Evolutionary conservation across 2,888 invertebrate genomes (phyloP).

Genomic region (Neelides folsomi): DNA sequence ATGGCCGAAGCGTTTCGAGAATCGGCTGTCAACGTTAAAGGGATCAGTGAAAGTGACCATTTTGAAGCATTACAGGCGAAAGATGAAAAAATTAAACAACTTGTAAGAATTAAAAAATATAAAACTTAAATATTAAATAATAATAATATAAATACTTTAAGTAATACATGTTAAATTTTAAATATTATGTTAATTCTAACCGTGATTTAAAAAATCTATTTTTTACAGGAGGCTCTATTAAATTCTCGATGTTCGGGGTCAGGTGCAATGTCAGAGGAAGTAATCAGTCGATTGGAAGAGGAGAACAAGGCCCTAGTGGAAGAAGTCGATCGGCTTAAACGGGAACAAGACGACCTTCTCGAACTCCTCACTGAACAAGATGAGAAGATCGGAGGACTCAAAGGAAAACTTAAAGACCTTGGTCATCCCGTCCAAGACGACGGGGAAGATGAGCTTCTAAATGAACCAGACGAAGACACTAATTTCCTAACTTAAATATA

Average conservation of each 20-base stretch:
- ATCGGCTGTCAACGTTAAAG: slow-evolving; percentile 13
- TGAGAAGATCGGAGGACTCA: slow-evolving; percentile 53
- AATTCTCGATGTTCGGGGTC: neutral
- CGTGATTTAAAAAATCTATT: slow-evolving; percentile 4
- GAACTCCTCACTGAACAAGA: slow-evolving; percentile 83
- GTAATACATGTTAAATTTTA: too few relatives aligned
- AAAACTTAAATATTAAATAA: too few relatives aligned
- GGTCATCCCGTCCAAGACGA: slow-evolving; percentile 13
- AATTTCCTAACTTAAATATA: too few relatives aligned
- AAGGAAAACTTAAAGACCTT: slow-evolving; percentile 29
- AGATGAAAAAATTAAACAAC: slow-evolving; percentile 53
- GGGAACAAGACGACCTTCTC: slow-evolving; percentile 86
- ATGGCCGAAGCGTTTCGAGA: slow-evolving; percentile 29
- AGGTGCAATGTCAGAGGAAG: slow-evolving; percentile 30
- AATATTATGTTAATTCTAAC: too few relatives aligned
- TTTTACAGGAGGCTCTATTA: slow-evolving; percentile 2
- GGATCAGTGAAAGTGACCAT: slow-evolving; percentile 21
- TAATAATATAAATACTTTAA: too few relatives aligned
- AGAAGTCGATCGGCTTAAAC: slow-evolving; percentile 54
- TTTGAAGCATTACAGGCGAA: slow-evolving; percentile 50
- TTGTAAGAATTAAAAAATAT: slow-evolving; percentile 28
- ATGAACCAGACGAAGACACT: too few relatives aligned
- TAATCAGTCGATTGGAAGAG: slow-evolving; percentile 26
- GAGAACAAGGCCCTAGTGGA: slow-evolving; percentile 36
- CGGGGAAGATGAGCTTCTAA: too few relatives aligned